Evolutionary conservation across 2,797 vertebrate genomes (phyloP).

Genomic region (Lithobates sylvaticus): DNA sequence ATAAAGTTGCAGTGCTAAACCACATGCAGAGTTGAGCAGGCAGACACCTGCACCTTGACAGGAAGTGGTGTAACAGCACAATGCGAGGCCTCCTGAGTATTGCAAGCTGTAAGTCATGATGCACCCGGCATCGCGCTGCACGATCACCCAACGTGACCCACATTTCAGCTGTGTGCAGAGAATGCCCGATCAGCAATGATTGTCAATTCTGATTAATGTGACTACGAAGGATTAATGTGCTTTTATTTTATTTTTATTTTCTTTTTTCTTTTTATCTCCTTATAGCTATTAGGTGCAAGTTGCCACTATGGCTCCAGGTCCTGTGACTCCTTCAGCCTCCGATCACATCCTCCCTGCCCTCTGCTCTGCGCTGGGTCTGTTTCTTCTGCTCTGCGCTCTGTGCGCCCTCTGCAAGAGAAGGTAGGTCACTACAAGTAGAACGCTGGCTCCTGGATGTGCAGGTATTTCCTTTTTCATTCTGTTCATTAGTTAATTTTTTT

Average conservation of each 20-base stretch:
- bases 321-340: accelerated
- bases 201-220: neutral
- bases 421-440: neutral
- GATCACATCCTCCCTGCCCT: slow-evolving; percentile 15
- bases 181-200: neutral
- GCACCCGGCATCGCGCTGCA: slow-evolving; percentile 6
- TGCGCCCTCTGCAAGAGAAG: slow-evolving; percentile 71
- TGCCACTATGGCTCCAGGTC: slow-evolving; percentile 60
- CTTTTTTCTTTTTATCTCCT: slow-evolving; percentile 57
- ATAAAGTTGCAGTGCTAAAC: slow-evolving; percentile 18
- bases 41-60: slow-evolving; percentile 42
- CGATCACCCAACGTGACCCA: neutral
- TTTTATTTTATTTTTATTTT: neutral
- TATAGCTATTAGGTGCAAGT: slow-evolving; percentile 10
- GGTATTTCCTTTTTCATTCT: no score
- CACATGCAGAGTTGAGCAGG: slow-evolving; percentile 21
- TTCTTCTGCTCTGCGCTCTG: slow-evolving; percentile 71
- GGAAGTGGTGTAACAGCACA: slow-evolving; percentile 38
- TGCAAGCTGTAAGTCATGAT: neutral
- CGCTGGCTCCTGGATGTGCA: no score
- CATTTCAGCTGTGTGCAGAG: neutral
- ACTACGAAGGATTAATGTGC: neutral
- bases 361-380: slow-evolving; percentile 64
- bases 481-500: no score
- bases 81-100: neutral